Evolutionary conservation across 2,113 vertebrate genomes (phyloP).

Genomic region (Sylvietta virens): DNA sequence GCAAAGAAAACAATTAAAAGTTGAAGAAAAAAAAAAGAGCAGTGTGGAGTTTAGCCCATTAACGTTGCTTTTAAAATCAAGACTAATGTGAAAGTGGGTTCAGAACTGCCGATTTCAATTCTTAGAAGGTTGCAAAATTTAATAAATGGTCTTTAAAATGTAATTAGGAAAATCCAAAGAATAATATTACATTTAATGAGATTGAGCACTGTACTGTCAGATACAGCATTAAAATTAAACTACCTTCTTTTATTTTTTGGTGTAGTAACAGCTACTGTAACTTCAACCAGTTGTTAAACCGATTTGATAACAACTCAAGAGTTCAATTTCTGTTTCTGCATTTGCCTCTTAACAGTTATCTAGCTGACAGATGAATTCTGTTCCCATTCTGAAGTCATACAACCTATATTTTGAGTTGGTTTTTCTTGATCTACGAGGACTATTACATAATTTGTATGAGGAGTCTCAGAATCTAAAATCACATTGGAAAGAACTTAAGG

Average conservation of each 20-base stretch:
- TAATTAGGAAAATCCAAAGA: slow-evolving; percentile 15
- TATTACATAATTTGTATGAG: background rate
- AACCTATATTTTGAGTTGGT: background rate
- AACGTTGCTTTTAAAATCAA: background rate
- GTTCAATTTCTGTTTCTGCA: background rate
- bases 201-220: background rate
- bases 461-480: background rate
- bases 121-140: background rate
- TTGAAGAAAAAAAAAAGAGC: background rate
- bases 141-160: background rate
- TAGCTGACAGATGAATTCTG: background rate
- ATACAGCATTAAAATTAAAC: background rate
- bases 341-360: background rate
- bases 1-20: background rate
- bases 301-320: background rate
- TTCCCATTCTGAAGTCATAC: background rate
- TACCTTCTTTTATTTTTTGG: background rate
- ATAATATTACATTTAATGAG: slow-evolving; percentile 6
- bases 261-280: background rate
- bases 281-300: background rate
- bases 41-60: background rate
- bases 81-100: background rate
- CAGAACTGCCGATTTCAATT: background rate
- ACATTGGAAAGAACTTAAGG: background rate
- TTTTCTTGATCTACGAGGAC: background rate